Base-by-base conservation (phyloP, 2,113 vertebrate genomes). In the Gambusia holbrooki region DNA sequence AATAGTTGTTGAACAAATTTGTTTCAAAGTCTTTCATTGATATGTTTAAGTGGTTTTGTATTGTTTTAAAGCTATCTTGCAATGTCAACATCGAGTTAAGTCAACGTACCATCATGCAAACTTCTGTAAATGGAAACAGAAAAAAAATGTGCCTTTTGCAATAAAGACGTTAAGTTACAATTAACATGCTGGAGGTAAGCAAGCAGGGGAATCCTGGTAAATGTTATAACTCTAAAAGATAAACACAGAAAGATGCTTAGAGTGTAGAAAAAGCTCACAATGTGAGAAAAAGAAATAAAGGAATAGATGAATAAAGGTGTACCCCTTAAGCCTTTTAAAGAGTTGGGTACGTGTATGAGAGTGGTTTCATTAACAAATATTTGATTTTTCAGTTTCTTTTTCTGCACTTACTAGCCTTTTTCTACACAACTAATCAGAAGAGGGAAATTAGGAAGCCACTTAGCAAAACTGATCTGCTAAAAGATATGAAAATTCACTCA, bases 251-350 rank as follows among this genome's bases (percentile, higher is more conserved):
- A 0, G 67, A 68, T 58, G 58, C 19, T 29, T 35, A 7, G 25
- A 71, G 66, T 42, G 40, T 15, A 42, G 14, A 42, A 68, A 69
- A 58, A 66, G 12, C 10, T 66, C 1, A 9, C 40, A 17, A 62
- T 3, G 2, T 1, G n/a, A 19, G 25, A 19, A 61, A 12, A 77
- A 33, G 32, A 33, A 3, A 32, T 65, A 51, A 70, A 35, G 27
- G 27, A 19, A 1, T 28, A 71, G 30, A 77, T 60, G 45, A 45
- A 62, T 66, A 58, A 77, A 62, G 2, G 3, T 83, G 77, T 35
- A 82, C 85, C 84, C 71, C 54, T 66, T 78, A 72, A 83, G 84
- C 77, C 75, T 84, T 74, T 85, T 88, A 88, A 45, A 79, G 62
- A 81, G 77, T 75, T 77, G 75, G 60, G 69, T 73, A 69, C 66